phyloP scores from a whole-genome alignment of 2,888 invertebrate genomes.

The Zootermopsis nevadensis region DNA sequence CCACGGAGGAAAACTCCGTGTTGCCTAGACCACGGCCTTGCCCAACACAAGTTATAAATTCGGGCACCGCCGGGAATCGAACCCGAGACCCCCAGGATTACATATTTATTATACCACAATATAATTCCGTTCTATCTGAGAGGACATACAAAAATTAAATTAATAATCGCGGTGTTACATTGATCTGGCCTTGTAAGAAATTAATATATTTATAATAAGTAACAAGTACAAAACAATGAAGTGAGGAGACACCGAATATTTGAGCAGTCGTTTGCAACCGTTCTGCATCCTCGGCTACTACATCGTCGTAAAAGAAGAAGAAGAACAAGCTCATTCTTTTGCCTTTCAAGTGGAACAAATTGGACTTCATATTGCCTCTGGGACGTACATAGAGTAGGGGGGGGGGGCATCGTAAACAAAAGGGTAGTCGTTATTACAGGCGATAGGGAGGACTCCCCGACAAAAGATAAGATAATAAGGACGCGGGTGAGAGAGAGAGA shows the following conservation, averaged over 20 bases:
- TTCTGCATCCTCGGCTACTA: neutral
- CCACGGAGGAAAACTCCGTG: too few species aligned
- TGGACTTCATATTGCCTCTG: neutral
- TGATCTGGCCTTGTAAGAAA: too few species aligned
- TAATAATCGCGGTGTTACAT: too few species aligned
- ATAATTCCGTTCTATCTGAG: too few species aligned
- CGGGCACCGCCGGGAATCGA: too few species aligned
- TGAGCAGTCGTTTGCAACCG: neutral
- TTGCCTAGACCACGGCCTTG: too few species aligned
- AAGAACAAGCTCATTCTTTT: neutral
- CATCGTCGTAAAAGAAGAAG: neutral
- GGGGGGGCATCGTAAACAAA: constrained; percentile 27
- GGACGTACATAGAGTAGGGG: neutral
- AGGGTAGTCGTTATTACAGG: constrained; percentile 28
- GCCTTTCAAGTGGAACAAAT: constrained; percentile 32
- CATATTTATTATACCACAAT: too few species aligned
- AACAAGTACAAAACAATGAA: too few species aligned
- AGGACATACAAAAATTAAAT: too few species aligned
- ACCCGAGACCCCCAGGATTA: too few species aligned
- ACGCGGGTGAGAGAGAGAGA: neutral
- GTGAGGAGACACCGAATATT: neutral
- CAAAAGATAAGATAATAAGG: constrained; percentile 29
- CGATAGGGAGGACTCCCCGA: neutral
- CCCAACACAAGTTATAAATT: too few species aligned
- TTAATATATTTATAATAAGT: too few species aligned